These are phyloP conservation scores for Rambutsinella grinnellia DNA, from an alignment of 2,888 invertebrate species.

Conservation along the genomic window DNA sequence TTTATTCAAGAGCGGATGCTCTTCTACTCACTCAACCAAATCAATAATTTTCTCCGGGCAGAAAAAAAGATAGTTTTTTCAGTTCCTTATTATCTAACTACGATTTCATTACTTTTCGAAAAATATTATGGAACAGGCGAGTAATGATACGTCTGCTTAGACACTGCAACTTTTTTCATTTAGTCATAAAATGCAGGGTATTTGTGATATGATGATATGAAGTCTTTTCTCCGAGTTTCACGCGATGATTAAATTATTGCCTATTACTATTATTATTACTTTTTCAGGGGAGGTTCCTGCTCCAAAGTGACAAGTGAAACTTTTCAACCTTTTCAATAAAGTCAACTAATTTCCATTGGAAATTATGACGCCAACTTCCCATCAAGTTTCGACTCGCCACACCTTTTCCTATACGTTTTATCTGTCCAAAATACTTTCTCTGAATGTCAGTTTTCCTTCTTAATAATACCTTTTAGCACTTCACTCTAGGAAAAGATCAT, in stretches of 20 bases:
- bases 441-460: background rate
- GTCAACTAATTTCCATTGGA: slow-evolving; percentile 22
- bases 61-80: background rate
- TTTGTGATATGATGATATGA: background rate
- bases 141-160: background rate
- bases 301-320: background rate
- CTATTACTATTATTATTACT: slow-evolving; percentile 22
- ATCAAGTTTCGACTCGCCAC: background rate
- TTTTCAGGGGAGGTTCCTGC: background rate
- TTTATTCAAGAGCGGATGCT: background rate
- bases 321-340: background rate
- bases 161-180: background rate
- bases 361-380: slow-evolving; percentile 6
- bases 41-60: slow-evolving; percentile 1
- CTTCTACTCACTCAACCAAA: background rate
- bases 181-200: background rate
- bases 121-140: background rate
- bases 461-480: background rate
- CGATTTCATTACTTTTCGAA: no score
- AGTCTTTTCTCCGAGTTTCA: background rate
- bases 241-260: slow-evolving; percentile 35
- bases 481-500: background rate
- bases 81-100: background rate
- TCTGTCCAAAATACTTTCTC: no score
- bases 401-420: no score